Evolutionary conservation across 2,797 vertebrate species (phyloP), one percentile per base, ranked within the genome.

Genomic region (Lemur catta): DNA sequence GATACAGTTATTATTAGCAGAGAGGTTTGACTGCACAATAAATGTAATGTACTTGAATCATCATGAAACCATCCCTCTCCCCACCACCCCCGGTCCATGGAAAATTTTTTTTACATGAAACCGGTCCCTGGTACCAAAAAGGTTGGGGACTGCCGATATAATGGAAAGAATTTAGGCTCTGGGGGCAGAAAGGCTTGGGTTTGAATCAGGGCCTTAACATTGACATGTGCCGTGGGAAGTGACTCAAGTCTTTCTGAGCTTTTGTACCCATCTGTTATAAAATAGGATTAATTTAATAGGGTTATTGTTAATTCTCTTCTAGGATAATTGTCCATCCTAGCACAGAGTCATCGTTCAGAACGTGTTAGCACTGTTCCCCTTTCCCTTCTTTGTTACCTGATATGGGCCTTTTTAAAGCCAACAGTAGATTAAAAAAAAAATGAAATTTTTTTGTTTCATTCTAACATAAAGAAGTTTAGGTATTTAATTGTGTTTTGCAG

Each of bases 401-500:
- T 85, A 20, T 1, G 24, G 33, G 28, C 20, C 15, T 85, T 95
- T 92, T 55, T 59, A 94, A 82, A 93, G 30, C 50, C 38, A 95
- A 9, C 4, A 87, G 18, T 38, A 87, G 50, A 43, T 78, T 61
- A n/a, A 55, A 88, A 63, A 91, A 52, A 52, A 18, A 6, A 11
- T 91, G 18, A 52, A 18, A 4, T 11, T 91, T 76, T 72, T 78
- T 93, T 71, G 14, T 75, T 94, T 84, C 71, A 48, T 87, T 86
- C 26, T 78, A 8, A 57, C 91, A 82, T 50, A 63, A 92, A 81
- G 59, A 50, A 96, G 3, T 84, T 71, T 41, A 79, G n/a, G 52
- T 78, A 82, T 92, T 91, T 96, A 82, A 92, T 95, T 18, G 11
- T 67, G 3, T 93, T 91, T 90, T 82, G 12, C 13, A n/a, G 28